Evolutionary conservation across 2,113 vertebrate genomes (phyloP), one percentile per base, ranked within the genome.

Genomic region (Osmerus mordax): DNA sequence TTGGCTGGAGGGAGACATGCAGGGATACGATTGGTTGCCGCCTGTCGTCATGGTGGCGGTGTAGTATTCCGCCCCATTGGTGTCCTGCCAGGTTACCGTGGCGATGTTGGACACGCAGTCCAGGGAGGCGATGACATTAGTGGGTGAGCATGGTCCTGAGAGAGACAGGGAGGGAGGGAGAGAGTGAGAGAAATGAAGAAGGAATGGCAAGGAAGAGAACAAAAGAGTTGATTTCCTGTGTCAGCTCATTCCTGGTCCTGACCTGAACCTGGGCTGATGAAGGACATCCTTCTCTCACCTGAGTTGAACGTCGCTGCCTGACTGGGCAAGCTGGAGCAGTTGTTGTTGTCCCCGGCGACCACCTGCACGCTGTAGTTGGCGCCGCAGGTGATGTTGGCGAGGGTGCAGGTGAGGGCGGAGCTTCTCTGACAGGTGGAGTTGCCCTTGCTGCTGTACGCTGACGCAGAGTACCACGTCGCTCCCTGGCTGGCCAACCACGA

Each of bases 401-500:
- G 86, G 18, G 11, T 65, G 66, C 86, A 90, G 75, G 21, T 65
- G 69, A 78, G 78, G 29, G 74, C 71, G 21, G 76, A 41, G 60
- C 23, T 23, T 1, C 80, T 82, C 65, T 64, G 65, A 62, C 87
- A 90, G 77, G 82, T 83, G 68, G 53, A 0, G n/a, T 83, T 84
- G 65, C 65, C 7, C 11, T 73, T 53, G 54, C 23, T 69, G 53
- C 85, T n/a, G 41, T 54, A n/a, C 21, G 85, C 89, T 0, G 19
- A 79, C n/a, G 80, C 84, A 2, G 36, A 74, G 86, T 89, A 89
- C 51, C 41, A 67, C 3, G 56, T 8, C 0, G 88, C 87, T 52
- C 89, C 89, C 0, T 9, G 67, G 67, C 88, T 88, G 69, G 69
- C 55, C 28, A 82, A 71, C 91, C 91, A 92, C 21, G 86, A 81